These are phyloP conservation scores for Nixonia krombeini DNA, from an alignment of 1,140 invertebrate species.

Conservation along the genomic window DNA sequence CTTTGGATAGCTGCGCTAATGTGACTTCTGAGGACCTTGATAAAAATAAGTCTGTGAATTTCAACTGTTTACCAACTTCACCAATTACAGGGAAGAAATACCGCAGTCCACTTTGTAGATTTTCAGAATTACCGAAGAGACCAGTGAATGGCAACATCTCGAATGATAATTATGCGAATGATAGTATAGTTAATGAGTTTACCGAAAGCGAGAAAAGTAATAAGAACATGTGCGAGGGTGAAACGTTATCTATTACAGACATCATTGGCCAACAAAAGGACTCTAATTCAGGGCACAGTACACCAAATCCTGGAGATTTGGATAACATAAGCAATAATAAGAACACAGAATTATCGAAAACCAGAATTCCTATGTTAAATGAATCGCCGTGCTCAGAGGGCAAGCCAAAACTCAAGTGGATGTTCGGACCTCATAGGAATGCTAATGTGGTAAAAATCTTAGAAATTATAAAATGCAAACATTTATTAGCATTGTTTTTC, in stretches of 20 bases:
- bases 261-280: constrained; percentile 10
- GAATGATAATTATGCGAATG: constrained; percentile 31
- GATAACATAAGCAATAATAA: constrained; percentile 18
- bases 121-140: constrained; percentile 49
- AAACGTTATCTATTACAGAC: background rate
- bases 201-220: background rate
- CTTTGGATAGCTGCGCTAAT: constrained; percentile 49
- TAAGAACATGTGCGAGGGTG: background rate
- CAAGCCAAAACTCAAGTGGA: constrained; percentile 70
- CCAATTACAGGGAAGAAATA: constrained; percentile 65
- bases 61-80: constrained; percentile 57
- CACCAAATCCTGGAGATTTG: constrained; percentile 28
- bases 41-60: constrained; percentile 33
- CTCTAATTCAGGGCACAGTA: constrained; percentile 46
- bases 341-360: constrained; percentile 23
- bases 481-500: too few relatives aligned
- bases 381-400: constrained; percentile 37
- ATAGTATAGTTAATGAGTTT: constrained; percentile 8
- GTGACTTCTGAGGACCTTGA: constrained; percentile 50
- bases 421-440: constrained; percentile 76
- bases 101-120: constrained; percentile 56
- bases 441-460: constrained; percentile 70
- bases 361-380: constrained; percentile 18
- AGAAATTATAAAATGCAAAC: background rate
- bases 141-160: constrained; percentile 43